Percentiles rank a stretch among this genome's conserved stretches.
Conservation (phyloP, 2,888 invertebrate species). For the Girardia tigrina region DNA sequence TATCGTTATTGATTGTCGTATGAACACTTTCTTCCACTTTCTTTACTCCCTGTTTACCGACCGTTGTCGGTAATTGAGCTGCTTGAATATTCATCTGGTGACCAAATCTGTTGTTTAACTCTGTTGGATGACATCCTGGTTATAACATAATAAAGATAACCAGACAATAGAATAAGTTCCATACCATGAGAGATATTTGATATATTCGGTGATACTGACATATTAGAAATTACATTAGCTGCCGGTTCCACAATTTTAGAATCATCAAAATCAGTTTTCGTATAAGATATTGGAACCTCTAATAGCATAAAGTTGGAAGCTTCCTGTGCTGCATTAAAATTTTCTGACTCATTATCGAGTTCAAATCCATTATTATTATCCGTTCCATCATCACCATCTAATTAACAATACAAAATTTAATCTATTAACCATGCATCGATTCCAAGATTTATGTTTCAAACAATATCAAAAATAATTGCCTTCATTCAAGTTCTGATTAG, state of each 20-base stretch:
- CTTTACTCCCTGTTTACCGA: neutral
- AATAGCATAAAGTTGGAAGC: neutral
- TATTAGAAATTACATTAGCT: neutral
- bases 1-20: neutral
- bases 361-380: constrained; percentile 23
- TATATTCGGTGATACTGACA: neutral
- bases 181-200: neutral
- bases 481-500: neutral
- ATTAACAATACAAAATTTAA: no score
- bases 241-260: neutral
- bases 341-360: neutral
- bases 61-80: neutral
- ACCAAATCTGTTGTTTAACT: neutral
- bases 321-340: neutral
- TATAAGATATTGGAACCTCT: neutral
- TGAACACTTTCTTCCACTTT: neutral
- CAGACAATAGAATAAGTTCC: neutral
- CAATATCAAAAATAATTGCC: no score
- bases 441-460: no score
- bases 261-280: neutral
- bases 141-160: neutral
- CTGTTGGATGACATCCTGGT: neutral
- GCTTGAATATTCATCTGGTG: neutral
- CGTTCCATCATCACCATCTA: neutral
- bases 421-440: no score